Percentiles rank a stretch among this genome's conserved stretches.
Evolutionary conservation across 53 echinoderm and acorn worm genomes (phyloP).

Genomic region (Luidia sarsii): DNA sequence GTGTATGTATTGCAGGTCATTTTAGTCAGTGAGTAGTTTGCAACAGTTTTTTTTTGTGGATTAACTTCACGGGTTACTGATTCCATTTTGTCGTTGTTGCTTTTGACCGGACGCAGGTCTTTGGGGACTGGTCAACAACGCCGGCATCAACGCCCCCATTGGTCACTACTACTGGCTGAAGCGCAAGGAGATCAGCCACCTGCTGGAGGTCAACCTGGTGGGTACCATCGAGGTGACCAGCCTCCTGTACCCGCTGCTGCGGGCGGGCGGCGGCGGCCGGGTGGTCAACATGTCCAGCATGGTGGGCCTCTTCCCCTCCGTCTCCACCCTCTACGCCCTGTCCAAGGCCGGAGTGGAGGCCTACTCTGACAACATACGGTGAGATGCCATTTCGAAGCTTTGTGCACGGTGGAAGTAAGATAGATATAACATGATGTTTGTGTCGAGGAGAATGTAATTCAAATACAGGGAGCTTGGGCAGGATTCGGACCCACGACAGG

Average conservation of each 20-base stretch:
- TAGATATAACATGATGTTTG: no score
- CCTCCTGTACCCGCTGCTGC: conserved; percentile 26
- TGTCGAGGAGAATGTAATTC: no score
- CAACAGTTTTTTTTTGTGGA: no score
- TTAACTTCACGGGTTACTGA: no score
- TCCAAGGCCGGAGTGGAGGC: conserved; percentile 55
- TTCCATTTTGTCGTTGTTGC: no score
- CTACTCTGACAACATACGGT: conserved; percentile 51
- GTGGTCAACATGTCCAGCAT: conserved; percentile 60
- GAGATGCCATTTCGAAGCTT: not conserved
- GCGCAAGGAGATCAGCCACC: conserved; percentile 14
- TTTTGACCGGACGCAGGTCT: no score
- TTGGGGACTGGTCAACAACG: conserved; percentile 62
- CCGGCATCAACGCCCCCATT: conserved; percentile 36
- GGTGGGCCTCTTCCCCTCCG: conserved; percentile 2
- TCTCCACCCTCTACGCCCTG: conserved; percentile 21
- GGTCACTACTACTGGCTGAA: conserved; percentile 41
- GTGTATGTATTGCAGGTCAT: no score
- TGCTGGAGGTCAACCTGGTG: conserved; percentile 47
- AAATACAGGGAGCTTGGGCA: no score
- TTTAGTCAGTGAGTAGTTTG: no score
- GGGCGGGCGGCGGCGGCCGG: conserved; percentile 42
- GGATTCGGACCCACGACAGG: no score
- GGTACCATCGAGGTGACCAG: conserved; percentile 49
- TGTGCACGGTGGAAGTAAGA: not conserved